Conservation (phyloP, 2,113 vertebrate genomes). For the Sylvilagus bachmani region DNA sequence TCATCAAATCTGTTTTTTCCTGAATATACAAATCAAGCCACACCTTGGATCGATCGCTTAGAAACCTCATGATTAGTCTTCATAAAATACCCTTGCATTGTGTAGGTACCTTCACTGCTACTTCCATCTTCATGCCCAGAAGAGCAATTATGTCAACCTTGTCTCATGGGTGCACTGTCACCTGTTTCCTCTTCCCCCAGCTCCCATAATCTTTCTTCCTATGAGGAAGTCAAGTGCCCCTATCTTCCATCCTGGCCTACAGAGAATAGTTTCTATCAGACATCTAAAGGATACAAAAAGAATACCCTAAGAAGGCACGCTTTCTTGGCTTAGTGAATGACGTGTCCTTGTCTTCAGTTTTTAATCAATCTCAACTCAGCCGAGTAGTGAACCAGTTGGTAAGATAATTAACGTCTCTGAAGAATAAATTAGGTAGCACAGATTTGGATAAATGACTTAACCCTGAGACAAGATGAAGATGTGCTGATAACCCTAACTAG, state of each 20-base stretch:
- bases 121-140: neutral
- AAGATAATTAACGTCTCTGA: constrained; percentile 66
- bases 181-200: neutral
- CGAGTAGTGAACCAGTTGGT: constrained; percentile 25
- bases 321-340: neutral
- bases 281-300: neutral
- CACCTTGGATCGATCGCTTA: neutral
- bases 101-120: neutral
- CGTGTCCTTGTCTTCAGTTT: constrained; percentile 27
- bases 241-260: neutral
- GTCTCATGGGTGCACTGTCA: neutral
- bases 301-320: neutral
- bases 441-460: constrained; percentile 57
- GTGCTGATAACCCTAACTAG: constrained; percentile 34
- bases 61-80: neutral
- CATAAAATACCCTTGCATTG: neutral
- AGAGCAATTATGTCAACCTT: neutral
- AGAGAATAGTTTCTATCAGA: no score
- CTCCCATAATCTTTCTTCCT: neutral
- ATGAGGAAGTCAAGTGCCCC: neutral
- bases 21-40: neutral
- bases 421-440: constrained; percentile 62
- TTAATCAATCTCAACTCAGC: neutral
- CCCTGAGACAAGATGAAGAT: constrained; percentile 40
- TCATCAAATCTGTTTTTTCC: neutral